phyloP scores from a whole-genome alignment of 2,888 invertebrate species.

The Cyclophora albipunctata region DNA sequence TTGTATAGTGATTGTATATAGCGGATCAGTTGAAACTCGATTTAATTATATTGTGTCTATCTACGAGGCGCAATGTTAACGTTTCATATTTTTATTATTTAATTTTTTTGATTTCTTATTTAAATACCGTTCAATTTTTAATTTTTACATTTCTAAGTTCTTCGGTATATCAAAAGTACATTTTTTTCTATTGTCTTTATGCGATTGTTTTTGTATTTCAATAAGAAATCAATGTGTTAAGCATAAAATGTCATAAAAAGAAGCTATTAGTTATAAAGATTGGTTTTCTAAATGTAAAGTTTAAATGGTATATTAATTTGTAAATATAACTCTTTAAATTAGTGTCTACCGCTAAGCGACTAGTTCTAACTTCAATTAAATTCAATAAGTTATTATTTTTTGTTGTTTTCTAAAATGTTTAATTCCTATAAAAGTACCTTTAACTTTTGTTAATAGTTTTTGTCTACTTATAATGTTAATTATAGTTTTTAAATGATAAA shows the following conservation, averaged over 20 bases:
- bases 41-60: not conserved
- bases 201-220: slow-evolving; percentile 6
- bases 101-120: slow-evolving; percentile 22
- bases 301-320: slow-evolving; percentile 6
- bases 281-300: not conserved
- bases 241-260: not conserved
- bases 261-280: slow-evolving; percentile 8
- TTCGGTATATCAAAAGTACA: too few species aligned
- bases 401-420: slow-evolving; percentile 61
- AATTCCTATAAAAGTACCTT: slow-evolving; percentile 72
- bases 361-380: slow-evolving; percentile 34
- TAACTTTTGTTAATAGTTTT: slow-evolving; percentile 49
- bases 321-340: slow-evolving; percentile 33
- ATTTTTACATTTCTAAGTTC: too few species aligned
- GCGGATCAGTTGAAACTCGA: slow-evolving; percentile 31
- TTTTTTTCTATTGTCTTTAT: too few species aligned
- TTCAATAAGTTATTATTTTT: slow-evolving; percentile 41
- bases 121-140: too few species aligned
- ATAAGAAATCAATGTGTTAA: slow-evolving; percentile 2
- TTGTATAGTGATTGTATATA: slow-evolving; percentile 71
- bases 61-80: not conserved
- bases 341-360: slow-evolving; percentile 50
- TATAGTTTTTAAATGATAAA: slow-evolving; percentile 45
- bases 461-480: slow-evolving; percentile 46
- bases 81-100: not conserved